Evolutionary conservation across 2,888 invertebrate genomes (phyloP).

Genomic region (Norana najaformis): DNA sequence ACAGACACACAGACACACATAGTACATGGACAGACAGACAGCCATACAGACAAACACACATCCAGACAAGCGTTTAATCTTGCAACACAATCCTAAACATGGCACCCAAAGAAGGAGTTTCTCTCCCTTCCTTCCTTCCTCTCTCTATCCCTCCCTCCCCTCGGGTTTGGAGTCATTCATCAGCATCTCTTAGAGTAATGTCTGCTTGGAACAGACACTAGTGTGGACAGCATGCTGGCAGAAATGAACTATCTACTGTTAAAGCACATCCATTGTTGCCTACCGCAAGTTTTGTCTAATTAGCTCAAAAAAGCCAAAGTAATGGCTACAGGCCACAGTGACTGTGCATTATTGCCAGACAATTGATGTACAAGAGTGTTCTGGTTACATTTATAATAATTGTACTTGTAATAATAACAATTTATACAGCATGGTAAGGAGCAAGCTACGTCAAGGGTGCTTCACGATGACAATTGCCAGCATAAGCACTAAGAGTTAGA

Average conservation of each 20-base stretch:
- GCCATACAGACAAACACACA: not conserved
- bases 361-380: not conserved
- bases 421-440: not conserved
- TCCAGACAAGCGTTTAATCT: not conserved
- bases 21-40: not conserved
- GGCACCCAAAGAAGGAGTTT: too few species aligned
- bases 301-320: not conserved
- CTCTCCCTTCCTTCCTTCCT: too few species aligned
- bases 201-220: not conserved
- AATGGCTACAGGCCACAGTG: not conserved
- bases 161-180: not conserved
- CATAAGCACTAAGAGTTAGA: not conserved
- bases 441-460: not conserved
- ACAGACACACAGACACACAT: not conserved
- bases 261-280: not conserved
- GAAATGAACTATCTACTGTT: not conserved
- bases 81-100: not conserved
- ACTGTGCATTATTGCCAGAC: not conserved
- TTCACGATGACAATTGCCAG: conserved; percentile 1
- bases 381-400: not conserved
- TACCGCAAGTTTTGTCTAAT: not conserved
- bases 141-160: not conserved
- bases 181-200: not conserved
- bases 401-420: not conserved
- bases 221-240: not conserved